Conservation (phyloP, 2,113 vertebrate genomes). For the Mustelus asterias region DNA sequence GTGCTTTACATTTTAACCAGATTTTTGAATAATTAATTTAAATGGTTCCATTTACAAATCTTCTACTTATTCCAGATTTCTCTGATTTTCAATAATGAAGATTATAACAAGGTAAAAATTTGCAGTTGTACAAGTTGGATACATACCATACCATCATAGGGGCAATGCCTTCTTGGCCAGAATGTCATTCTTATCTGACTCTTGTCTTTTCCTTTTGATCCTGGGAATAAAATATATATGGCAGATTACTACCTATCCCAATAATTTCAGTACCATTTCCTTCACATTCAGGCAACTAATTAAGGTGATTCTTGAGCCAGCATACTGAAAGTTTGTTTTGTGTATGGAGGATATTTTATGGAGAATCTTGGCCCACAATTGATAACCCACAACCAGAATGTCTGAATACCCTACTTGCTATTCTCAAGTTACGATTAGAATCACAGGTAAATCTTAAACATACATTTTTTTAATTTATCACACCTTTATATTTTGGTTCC, state of each 20-base stretch:
- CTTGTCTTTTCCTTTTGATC: not conserved
- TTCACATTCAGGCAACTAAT: not conserved
- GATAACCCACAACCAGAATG: not conserved
- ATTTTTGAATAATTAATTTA: not conserved
- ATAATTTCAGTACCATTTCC: not conserved
- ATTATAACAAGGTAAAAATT: not conserved
- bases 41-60: not conserved
- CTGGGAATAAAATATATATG: not conserved
- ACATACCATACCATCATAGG: not conserved
- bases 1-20: not conserved
- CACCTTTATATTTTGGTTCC: not conserved
- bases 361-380: not conserved
- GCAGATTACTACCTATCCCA: not conserved
- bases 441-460: not conserved
- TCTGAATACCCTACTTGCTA: not conserved
- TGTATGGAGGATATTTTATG: not conserved
- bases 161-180: slow-evolving; percentile 6
- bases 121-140: not conserved
- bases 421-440: not conserved
- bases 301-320: not conserved
- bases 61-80: too few relatives aligned
- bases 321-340: not conserved
- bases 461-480: not conserved
- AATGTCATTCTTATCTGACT: not conserved
- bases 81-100: not conserved